These are phyloP conservation scores for Coptodon bakossiorum DNA, from an alignment of 2,113 vertebrate genomes.

Conservation along the genomic window DNA sequence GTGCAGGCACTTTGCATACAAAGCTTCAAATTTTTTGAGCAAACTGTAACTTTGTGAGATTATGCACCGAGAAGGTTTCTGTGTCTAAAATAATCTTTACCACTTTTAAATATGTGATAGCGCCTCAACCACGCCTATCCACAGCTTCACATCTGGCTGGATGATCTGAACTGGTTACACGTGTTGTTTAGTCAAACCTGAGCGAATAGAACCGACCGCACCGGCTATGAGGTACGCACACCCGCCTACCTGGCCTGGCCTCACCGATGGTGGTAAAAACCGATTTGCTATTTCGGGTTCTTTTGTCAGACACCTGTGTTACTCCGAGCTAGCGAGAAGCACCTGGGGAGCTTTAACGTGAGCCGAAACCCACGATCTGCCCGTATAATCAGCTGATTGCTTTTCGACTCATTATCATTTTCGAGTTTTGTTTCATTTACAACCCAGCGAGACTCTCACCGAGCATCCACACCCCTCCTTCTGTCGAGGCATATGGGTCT, in stretches of 20 bases:
- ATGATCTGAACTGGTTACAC: neutral
- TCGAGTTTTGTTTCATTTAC: slow-evolving; percentile 68
- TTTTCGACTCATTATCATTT: slow-evolving; percentile 56
- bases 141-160: neutral
- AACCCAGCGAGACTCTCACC: slow-evolving; percentile 52
- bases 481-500: slow-evolving; percentile 51
- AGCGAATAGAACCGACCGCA: neutral
- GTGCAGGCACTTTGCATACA: neutral
- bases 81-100: neutral
- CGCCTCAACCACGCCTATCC: neutral
- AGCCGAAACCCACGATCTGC: slow-evolving; percentile 24
- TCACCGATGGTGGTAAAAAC: neutral
- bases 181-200: neutral
- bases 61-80: neutral
- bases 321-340: neutral
- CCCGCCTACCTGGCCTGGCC: neutral
- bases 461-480: slow-evolving; percentile 46
- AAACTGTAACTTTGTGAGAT: neutral
- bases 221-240: neutral
- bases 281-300: slow-evolving; percentile 24
- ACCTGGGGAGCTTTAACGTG: neutral
- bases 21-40: fast-evolving
- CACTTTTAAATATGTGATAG: neutral
- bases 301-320: neutral
- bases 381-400: slow-evolving; percentile 43